Evolutionary conservation across 2,113 vertebrate species (phyloP).

Genomic region (Neotragus moschatus): DNA sequence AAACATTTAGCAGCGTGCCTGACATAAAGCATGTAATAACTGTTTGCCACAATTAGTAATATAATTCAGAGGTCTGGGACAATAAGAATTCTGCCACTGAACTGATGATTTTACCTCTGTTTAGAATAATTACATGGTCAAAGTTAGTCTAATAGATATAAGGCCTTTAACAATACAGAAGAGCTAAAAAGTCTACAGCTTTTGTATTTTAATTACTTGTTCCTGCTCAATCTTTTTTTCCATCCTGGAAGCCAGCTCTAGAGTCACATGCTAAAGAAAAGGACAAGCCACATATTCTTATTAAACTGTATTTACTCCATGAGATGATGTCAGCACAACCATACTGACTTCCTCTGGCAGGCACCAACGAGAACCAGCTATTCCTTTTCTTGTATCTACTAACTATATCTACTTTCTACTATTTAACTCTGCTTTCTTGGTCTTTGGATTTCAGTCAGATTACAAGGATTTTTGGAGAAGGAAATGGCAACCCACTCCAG

Average conservation of each 20-base stretch:
- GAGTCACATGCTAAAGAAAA: neutral
- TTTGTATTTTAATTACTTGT: neutral
- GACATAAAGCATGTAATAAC: neutral
- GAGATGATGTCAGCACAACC: neutral
- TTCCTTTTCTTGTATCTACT: neutral
- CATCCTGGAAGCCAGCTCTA: neutral
- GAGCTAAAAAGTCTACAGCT: neutral
- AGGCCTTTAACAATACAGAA: neutral
- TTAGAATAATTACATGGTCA: neutral
- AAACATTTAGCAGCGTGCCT: neutral
- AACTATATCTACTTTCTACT: neutral
- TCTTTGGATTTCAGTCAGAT: neutral
- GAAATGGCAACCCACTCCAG: too few species aligned
- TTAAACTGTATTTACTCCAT: neutral
- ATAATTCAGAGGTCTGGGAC: neutral
- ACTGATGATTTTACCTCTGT: neutral
- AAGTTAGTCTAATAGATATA: neutral
- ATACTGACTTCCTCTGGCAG: neutral
- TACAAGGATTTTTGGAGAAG: neutral
- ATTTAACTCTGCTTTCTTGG: neutral
- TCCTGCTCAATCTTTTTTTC: neutral
- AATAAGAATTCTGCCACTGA: neutral
- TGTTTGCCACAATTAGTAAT: neutral
- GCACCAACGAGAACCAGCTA: neutral
- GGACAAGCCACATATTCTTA: neutral